These are phyloP conservation scores for Enteromius viviparus DNA, from an alignment of 2,797 vertebrate species.

Conservation along the genomic window DNA sequence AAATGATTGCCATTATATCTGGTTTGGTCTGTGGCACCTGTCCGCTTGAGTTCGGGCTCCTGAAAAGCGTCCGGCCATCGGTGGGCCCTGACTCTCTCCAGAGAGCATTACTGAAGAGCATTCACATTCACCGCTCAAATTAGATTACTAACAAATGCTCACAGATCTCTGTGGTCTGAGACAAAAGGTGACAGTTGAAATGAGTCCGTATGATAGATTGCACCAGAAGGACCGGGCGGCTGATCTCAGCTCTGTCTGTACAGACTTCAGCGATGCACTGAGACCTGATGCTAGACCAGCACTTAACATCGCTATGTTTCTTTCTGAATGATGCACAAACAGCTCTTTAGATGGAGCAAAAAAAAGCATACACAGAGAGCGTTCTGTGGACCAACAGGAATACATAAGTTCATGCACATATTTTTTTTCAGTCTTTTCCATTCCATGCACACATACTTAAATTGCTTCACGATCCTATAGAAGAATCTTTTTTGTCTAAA, in stretches of 20 bases:
- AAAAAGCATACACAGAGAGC: neutral
- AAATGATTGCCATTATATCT: constrained; percentile 78
- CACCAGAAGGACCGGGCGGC: neutral
- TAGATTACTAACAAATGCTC: constrained; percentile 49
- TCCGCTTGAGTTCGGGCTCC: constrained; percentile 55
- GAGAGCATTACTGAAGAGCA: constrained; percentile 22
- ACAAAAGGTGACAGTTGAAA: constrained; percentile 50
- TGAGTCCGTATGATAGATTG: constrained; percentile 49
- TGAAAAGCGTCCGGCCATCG: neutral
- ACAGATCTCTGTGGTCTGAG: constrained; percentile 37
- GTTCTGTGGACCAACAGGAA: neutral
- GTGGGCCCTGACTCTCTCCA: neutral
- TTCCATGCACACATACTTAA: neutral
- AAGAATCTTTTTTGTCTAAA: neutral
- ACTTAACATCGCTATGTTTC: neutral
- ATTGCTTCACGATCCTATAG: neutral
- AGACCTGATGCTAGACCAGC: constrained; percentile 8
- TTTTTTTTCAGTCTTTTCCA: neutral
- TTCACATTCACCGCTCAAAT: constrained; percentile 35
- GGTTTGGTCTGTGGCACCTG: constrained; percentile 69
- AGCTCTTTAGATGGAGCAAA: neutral
- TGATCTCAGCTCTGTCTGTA: constrained; percentile 23
- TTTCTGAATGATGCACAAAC: neutral
- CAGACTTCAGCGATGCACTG: neutral
- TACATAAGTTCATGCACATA: neutral